Base-by-base conservation (phyloP, 2,113 vertebrate genomes). In the Chrysochloris asiatica region DNA sequence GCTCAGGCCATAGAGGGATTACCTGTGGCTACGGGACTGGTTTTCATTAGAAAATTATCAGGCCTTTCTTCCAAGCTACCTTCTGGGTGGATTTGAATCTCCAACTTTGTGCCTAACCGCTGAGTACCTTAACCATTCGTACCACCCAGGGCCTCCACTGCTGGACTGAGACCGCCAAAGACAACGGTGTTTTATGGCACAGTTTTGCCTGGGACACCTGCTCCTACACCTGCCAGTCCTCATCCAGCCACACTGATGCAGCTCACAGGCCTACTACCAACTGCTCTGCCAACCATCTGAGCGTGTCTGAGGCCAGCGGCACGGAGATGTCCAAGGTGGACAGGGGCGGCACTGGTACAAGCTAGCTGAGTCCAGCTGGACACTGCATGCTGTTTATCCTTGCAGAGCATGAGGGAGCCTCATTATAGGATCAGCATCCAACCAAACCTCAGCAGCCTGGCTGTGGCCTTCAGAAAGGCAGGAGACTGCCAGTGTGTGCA, bases 401-500 rank as follows among this genome's bases (percentile, higher is more conserved):
- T 92, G 79, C 69, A 97, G 83, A 83, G 81, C n/a, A 75, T 88
- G 91, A 76, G 6, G 75, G 79, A 50, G 45, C 85, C 88, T 95
- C 56, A 52, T 94, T 87, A 89, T 43, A 95, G 94, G 77, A 91
- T 89, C 71, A 61, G 36, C 24, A 2, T 81, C 38, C 48, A 17
- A 67, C 88, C 82, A 93, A 89, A 77, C 50, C 76, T 76, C 95
- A 91, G 54, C 36, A 78, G 63, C 75, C 30, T 86, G 69, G 78
- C 86, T 43, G 2, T 94, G 95, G 69, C 59, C 95, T 95, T 83
- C 78, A 72, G 76, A 95, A 93, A 96, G 84, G 88, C 95, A 95
- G 89, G 75, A 95, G 88, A 24, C 86, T 91, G 19, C 63, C 95
- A 84, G 69, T 93, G 36, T 76, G 89, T 84, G 67, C 30, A 91